Base-by-base conservation (phyloP, 2,113 vertebrate species). In the Semnornis frantzii region DNA sequence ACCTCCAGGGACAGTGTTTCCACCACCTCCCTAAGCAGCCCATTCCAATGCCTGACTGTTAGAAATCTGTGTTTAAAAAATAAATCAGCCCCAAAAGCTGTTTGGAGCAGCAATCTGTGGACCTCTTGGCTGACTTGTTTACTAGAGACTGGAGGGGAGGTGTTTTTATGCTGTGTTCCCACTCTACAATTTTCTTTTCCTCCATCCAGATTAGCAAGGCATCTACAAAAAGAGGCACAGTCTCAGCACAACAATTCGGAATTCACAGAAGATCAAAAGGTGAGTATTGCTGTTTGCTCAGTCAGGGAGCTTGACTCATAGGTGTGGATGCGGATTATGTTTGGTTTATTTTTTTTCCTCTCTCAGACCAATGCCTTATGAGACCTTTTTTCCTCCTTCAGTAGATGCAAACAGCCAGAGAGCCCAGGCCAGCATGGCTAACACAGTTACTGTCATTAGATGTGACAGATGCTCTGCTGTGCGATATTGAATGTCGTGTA, bases 201-300 rank as follows among this genome's bases (percentile, higher is more conserved):
- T 13, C 20, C 28, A 68, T 96, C 82, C 96, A 99, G 99, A 98
- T 97, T 99, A 86, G 99, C 99, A 59, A 98, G 99, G 96, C 99
- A 99, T 75, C 97, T 99, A 84, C 99, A 99, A 81, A 99, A 99
- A 97, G 99, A 99, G 94, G 98, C 98, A 1, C 99, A 99, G 96
- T 98, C 99, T 70, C 98, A 98, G 72, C 96, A 98, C 86, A 99
- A 98, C 94, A 98, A 98, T 59, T 98, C 98, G 1, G 99, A 99
- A 88, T 99, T 99, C 97, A 99, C 98, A 78, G 99, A 99, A 93
- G 99, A 99, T 88, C 99, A 99, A 95, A 99, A 99, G 99, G 99
- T 99, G 97, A 73, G 89, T 79, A 8, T 63, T 88, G 89, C 74
- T 76, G 12, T 87, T 85, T 70, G 69, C 75, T 73, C 64, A 30